Evolutionary conservation across 2,888 invertebrate genomes (phyloP), one percentile per base, ranked within the genome.

Genomic region (Siphlonurus alternatus): DNA sequence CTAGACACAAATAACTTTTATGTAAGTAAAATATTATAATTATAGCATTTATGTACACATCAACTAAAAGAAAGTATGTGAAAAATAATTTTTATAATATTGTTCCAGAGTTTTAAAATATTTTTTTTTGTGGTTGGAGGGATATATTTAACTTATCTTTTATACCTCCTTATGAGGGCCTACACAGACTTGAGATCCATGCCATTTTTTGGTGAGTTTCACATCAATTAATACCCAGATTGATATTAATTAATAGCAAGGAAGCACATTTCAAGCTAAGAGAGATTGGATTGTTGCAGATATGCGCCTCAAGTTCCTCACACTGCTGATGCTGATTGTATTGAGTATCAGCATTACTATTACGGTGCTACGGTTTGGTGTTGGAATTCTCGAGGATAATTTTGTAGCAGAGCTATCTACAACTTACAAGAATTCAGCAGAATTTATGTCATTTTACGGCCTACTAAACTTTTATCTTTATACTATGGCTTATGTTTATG

Each of bases 361-460:
- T 60, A 90, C 90, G 1, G 81, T 85, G 1, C 82, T 88, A 69
- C 82, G 91, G 65, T 96, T 94, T 78, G 95, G 96, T 2, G 86
- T 90, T 61, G 92, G 89, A 18, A 87, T 92, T 10, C 77, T 96
- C 64, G 93, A 96, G 76, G 95, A 96, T 76, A 93, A 93, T 77
- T 96, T 96, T 80, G 93, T 94, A 0, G 87, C 93, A 10, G 87
- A 90, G 66, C 81, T 95, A 22, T 86, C 88, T 23, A 89, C 91
- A 53, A 89, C 88, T 73, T 93, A 94, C 75, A 86, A 87, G 71
- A 94, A 91, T 69, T 95, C 94, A 0, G 93, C 92, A 5, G 93
- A 96, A 69, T 97, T 97, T 77, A 93, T 97, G 88, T 89, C 93
- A 2, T 87, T 94, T 69, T 96, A 96, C 75, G 93, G 94, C 24